Evolutionary conservation across 2,797 vertebrate genomes (phyloP).

Genomic region (Zenarchopterus dispar): DNA sequence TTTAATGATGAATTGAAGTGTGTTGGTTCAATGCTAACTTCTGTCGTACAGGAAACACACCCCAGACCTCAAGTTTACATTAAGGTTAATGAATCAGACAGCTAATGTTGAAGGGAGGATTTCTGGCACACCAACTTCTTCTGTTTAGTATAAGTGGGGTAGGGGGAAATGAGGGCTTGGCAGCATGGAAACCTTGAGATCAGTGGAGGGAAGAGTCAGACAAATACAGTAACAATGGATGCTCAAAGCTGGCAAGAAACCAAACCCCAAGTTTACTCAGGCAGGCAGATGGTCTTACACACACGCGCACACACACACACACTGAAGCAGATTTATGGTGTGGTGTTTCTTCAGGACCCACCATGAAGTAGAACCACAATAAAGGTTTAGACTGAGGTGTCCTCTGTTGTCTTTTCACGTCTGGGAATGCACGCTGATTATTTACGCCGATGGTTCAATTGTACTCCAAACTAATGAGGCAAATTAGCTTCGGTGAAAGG

Average conservation of each 20-base stretch:
- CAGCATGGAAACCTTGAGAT: conserved; percentile 71
- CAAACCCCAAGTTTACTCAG: conserved; percentile 73
- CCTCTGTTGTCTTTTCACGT: conserved; percentile 63
- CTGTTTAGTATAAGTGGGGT: no score
- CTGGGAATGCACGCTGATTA: conserved; percentile 70
- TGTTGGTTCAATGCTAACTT: no score
- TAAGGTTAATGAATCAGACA: conserved; percentile 4
- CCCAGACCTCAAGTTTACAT: no score
- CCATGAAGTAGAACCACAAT: conserved; percentile 76
- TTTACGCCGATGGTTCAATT: conserved; percentile 67
- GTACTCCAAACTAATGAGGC: conserved; percentile 34
- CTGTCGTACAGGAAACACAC: no score
- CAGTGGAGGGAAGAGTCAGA: conserved; percentile 70
- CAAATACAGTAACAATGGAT: conserved; percentile 69
- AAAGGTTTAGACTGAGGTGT: conserved; percentile 60
- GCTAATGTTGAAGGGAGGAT: conserved; percentile 26
- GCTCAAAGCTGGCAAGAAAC: conserved; percentile 54
- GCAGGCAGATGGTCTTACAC: conserved; percentile 56
- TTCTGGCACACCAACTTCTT: conserved; percentile 49
- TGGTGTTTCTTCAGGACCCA: conserved; percentile 73
- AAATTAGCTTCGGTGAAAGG: conserved; percentile 32
- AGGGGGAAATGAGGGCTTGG: no score
- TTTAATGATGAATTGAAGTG: no score
- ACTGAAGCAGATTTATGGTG: conserved; percentile 59
- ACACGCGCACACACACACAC: conserved; percentile 35